These are phyloP conservation scores for Cetonia aurata DNA, from an alignment of 2,888 invertebrate species.

Conservation along the genomic window DNA sequence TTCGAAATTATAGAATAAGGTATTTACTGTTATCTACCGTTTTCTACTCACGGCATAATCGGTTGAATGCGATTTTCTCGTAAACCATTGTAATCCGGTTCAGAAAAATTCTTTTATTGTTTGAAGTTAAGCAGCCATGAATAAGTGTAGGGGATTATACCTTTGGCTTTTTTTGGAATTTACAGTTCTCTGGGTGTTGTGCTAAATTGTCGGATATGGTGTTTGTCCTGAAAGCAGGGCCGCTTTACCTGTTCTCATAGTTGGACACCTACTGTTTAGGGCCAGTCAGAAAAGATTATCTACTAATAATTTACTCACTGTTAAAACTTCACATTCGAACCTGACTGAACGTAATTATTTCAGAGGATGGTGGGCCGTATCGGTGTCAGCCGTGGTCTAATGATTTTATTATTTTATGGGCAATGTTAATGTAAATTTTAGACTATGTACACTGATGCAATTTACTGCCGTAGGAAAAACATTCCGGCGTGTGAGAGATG, in stretches of 20 bases:
- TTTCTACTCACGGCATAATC: no score
- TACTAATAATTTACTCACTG: slow-evolving; percentile 43
- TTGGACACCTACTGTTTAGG: slow-evolving; percentile 46
- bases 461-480: slow-evolving; percentile 30
- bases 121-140: slow-evolving; percentile 34
- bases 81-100: background rate
- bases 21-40: no score
- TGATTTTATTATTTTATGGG: slow-evolving; percentile 40
- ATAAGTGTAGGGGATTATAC: slow-evolving; percentile 30
- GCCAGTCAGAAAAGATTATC: slow-evolving; percentile 43
- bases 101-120: slow-evolving; percentile 8
- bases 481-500: slow-evolving; percentile 25
- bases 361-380: slow-evolving; percentile 7
- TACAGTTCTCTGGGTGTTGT: slow-evolving; percentile 35
- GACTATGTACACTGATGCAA: slow-evolving; percentile 27
- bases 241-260: slow-evolving; percentile 44
- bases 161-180: slow-evolving; percentile 37
- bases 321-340: slow-evolving; percentile 30
- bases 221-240: slow-evolving; percentile 37
- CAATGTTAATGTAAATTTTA: slow-evolving; percentile 32
- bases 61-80: background rate
- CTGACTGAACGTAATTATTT: slow-evolving; percentile 35
- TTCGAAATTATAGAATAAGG: no score
- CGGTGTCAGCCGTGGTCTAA: slow-evolving; percentile 18
- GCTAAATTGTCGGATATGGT: slow-evolving; percentile 39